Evolutionary conservation across 2,888 invertebrate species (phyloP).

Genomic region (Agapetus fuscipes): DNA sequence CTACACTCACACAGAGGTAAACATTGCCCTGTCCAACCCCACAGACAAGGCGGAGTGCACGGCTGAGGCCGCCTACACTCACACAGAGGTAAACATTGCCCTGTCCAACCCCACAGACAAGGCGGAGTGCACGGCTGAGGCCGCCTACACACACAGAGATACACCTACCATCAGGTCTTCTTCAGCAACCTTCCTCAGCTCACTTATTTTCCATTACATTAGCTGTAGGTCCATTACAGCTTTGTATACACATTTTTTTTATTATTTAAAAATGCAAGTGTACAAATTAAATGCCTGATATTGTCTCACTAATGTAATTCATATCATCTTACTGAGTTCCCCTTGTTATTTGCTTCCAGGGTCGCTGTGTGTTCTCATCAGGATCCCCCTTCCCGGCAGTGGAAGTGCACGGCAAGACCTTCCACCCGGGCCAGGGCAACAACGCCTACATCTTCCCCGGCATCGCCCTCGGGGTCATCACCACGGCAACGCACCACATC

Average conservation of each 20-base stretch:
- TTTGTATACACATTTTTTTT: too few species aligned
- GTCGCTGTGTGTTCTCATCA: slow-evolving; percentile 86
- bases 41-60: slow-evolving; percentile 98
- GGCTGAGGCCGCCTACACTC: slow-evolving; percentile 86
- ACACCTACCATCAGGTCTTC: too few species aligned
- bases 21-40: slow-evolving; percentile 95
- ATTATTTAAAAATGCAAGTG: too few species aligned
- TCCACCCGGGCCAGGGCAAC: slow-evolving; percentile 91
- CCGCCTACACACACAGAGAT: slow-evolving; percentile 86
- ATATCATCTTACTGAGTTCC: too few species aligned
- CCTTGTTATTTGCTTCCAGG: slow-evolving; percentile 52
- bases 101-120: slow-evolving; percentile 96
- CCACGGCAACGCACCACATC: slow-evolving; percentile 87
- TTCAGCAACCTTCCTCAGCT: too few species aligned
- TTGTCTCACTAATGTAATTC: too few species aligned
- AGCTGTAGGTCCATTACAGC: too few species aligned
- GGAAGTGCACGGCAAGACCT: slow-evolving; percentile 66
- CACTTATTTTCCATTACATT: too few species aligned
- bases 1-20: slow-evolving; percentile 79
- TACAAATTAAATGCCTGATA: too few species aligned
- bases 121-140: slow-evolving; percentile 96
- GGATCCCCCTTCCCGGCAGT: slow-evolving; percentile 94
- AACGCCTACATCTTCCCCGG: slow-evolving; percentile 98
- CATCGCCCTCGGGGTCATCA: slow-evolving; percentile 86
- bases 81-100: slow-evolving; percentile 85